Conservation (phyloP, 2,113 vertebrate genomes). For the Xenopus laevis region DNA sequence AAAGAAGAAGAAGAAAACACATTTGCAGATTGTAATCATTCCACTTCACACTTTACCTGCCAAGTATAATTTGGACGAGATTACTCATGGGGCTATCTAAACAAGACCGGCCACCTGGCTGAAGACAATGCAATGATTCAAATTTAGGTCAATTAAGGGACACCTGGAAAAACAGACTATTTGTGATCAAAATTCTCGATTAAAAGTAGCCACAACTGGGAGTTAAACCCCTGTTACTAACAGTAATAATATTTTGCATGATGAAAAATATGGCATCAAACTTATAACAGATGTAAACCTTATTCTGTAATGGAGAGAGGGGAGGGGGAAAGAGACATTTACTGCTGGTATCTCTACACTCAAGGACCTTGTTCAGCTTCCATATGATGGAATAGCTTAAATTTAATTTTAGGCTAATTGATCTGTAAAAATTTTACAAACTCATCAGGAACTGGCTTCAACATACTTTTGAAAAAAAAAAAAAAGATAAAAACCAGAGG, state of each 20-base stretch:
- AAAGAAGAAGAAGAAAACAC: constrained; percentile 42
- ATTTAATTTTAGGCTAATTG: constrained; percentile 43
- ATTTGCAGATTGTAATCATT: constrained; percentile 52
- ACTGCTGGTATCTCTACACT: constrained; percentile 44
- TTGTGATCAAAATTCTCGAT: constrained; percentile 40
- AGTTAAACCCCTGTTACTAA: constrained; percentile 31
- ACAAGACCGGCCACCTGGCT: constrained; percentile 39
- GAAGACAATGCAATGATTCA: constrained; percentile 47
- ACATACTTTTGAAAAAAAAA: constrained; percentile 53
- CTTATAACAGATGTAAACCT: constrained; percentile 38
- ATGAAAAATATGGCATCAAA: constrained; percentile 33
- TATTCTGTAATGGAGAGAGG: constrained; percentile 14
- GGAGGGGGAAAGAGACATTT: neutral
- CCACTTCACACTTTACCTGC: constrained; percentile 35
- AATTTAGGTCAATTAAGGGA: constrained; percentile 47
- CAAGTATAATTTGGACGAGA: constrained; percentile 31
- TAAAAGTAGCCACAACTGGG: constrained; percentile 23
- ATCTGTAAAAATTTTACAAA: constrained; percentile 47
- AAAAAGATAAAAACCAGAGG: constrained; percentile 31
- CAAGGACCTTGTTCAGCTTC: constrained; percentile 30
- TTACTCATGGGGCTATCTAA: constrained; percentile 51
- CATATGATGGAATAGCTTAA: constrained; percentile 44
- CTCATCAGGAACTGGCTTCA: constrained; percentile 38
- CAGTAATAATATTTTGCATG: constrained; percentile 48
- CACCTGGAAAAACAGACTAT: constrained; percentile 43